Evolutionary conservation across 2,113 vertebrate species (phyloP), one percentile per base, ranked within the genome.

Genomic region (Leptodactylus fuscus): DNA sequence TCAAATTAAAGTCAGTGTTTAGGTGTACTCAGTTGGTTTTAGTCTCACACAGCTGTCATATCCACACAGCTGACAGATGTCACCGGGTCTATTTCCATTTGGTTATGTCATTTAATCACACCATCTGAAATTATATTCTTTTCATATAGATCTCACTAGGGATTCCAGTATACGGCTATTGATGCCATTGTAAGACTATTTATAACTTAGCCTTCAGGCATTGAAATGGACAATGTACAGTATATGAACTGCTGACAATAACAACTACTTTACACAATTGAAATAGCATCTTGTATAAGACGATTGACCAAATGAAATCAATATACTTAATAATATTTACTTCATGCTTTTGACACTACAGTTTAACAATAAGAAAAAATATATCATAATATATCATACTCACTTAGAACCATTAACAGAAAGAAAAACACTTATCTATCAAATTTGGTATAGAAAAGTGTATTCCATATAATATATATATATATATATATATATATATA

Each of bases 1-100:
- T 78, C 34, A 85, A 85, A 85, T 85, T 85, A 80, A 85, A 85
- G 75, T 80, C 76, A 46, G 83, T 85, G 83, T 71, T 85, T 71
- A 80, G 83, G 76, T 85, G 76, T 65, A 79, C 79, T 80, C 65
- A 70, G 48, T 85, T 85, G 65, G 76, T 85, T 78, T 84, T 34
- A 80, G 83, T 80, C 48, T 80, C 65, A 80, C 36, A 85, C 75
- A 85, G 62, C 75, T 85, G 83, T 36, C 76, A 85, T 80, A 71
- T 80, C 75, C 36, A 46, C 48, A 85, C 83, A 85, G 75, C 83
- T 85, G 83, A 80, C 83, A 85, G 76, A 85, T 85, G 83, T 80
- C 83, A 80, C 34, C 44, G 38, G 83, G 76, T 85, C 76, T 85
- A 55, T 71, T 85, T 71, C 75, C 51, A 55, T 24, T 85, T 71